Conservation (phyloP, 2,888 invertebrate genomes). For the Alloplasta piceator region DNA sequence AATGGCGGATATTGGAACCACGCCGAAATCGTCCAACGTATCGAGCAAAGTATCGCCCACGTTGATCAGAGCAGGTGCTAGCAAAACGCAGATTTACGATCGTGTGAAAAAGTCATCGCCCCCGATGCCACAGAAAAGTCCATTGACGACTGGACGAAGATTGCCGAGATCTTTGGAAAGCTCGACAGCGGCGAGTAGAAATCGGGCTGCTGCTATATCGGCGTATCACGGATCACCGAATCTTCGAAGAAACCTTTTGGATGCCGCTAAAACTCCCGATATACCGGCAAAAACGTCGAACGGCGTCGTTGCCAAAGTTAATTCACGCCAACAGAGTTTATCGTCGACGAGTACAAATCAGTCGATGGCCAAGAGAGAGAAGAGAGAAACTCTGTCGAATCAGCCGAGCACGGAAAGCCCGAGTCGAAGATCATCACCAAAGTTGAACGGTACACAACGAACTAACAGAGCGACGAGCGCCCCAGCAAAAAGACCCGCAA, state of each 20-base stretch:
- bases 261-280: slow-evolving; percentile 85
- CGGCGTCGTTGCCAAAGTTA: slow-evolving; percentile 65
- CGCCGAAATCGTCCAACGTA: slow-evolving; percentile 75
- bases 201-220: slow-evolving; percentile 77
- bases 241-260: slow-evolving; percentile 84
- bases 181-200: slow-evolving; percentile 81
- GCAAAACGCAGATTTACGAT: slow-evolving; percentile 73
- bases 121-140: slow-evolving; percentile 76
- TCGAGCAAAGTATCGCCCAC: slow-evolving; percentile 80
- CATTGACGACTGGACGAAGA: slow-evolving; percentile 72
- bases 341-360: slow-evolving; percentile 52
- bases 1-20: slow-evolving; percentile 76
- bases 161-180: slow-evolving; percentile 78
- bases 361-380: slow-evolving; percentile 70
- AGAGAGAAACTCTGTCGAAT: slow-evolving; percentile 73
- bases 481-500: slow-evolving; percentile 67
- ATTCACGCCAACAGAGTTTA: slow-evolving; percentile 69
- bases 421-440: slow-evolving; percentile 79
- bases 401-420: slow-evolving; percentile 78
- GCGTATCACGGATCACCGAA: slow-evolving; percentile 83
- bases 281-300: slow-evolving; percentile 78
- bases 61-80: slow-evolving; percentile 69
- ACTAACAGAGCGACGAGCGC: slow-evolving; percentile 68
- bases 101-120: slow-evolving; percentile 78
- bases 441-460: slow-evolving; percentile 73